Evolutionary conservation across 1,140 invertebrate genomes (phyloP).

Genomic region (Bombus huntii): DNA sequence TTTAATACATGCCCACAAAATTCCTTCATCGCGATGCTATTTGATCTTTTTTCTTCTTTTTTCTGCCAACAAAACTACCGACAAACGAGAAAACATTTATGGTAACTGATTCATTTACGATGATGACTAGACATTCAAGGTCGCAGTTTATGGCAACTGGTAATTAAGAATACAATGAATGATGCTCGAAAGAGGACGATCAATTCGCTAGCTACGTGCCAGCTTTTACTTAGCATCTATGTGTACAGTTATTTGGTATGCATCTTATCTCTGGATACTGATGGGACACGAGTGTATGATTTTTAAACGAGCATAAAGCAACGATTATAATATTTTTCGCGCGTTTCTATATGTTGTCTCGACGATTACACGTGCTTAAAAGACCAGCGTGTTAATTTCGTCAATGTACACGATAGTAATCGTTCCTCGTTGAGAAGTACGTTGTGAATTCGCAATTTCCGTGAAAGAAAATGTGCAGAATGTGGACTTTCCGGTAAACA

Average conservation of each 20-base stretch:
- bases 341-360: neutral
- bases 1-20: neutral
- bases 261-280: too few relatives aligned
- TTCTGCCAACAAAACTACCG: neutral
- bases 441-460: slow-evolving; percentile 14
- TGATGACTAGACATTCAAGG: neutral
- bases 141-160: neutral
- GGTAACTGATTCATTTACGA: neutral
- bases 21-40: neutral
- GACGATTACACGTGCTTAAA: neutral
- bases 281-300: too few relatives aligned
- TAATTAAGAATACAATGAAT: slow-evolving; percentile 15
- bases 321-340: too few relatives aligned
- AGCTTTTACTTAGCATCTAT: neutral
- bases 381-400: neutral
- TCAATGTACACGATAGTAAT: neutral
- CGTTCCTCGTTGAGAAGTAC: neutral
- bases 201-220: neutral
- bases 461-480: slow-evolving; percentile 15
- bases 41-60: neutral
- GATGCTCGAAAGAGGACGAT: neutral
- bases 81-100: neutral
- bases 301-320: too few relatives aligned
- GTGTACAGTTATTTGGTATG: neutral
- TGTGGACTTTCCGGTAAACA: slow-evolving; percentile 21